Percentiles rank a stretch among this genome's conserved stretches.
These are phyloP conservation scores for Mycteria americana DNA, from an alignment of 2,797 vertebrate genomes.

Conservation along the genomic window DNA sequence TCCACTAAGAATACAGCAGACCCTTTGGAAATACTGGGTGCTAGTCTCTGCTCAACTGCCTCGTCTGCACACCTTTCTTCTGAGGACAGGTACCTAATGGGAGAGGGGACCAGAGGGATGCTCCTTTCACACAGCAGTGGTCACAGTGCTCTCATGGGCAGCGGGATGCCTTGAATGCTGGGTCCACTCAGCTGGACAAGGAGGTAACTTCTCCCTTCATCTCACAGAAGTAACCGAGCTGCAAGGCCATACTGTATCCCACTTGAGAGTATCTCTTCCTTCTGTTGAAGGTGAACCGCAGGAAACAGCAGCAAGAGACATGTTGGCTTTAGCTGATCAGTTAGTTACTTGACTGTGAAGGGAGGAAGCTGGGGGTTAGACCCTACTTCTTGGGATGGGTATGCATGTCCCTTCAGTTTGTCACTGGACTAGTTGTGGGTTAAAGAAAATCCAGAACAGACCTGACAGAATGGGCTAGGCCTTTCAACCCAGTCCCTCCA, in stretches of 20 bases:
- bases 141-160: background rate
- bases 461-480: background rate
- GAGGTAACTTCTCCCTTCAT: background rate
- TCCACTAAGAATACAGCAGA: background rate
- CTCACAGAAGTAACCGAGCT: background rate
- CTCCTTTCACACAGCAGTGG: background rate
- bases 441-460: background rate
- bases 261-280: background rate
- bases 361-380: background rate
- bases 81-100: background rate
- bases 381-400: background rate
- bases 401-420: background rate
- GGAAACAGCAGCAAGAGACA: background rate
- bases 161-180: background rate
- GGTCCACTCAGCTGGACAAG: background rate
- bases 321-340: background rate
- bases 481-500: background rate
- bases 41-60: rapidly evolving
- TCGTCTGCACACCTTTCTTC: background rate
- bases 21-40: background rate
- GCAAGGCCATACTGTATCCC: background rate
- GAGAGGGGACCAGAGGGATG: background rate
- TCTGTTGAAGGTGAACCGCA: background rate
- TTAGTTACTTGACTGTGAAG: background rate
- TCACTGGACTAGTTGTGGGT: background rate